phyloP scores from a whole-genome alignment of 35 echinoderm and acorn worm species.

The Lytechinus variegatus region DNA sequence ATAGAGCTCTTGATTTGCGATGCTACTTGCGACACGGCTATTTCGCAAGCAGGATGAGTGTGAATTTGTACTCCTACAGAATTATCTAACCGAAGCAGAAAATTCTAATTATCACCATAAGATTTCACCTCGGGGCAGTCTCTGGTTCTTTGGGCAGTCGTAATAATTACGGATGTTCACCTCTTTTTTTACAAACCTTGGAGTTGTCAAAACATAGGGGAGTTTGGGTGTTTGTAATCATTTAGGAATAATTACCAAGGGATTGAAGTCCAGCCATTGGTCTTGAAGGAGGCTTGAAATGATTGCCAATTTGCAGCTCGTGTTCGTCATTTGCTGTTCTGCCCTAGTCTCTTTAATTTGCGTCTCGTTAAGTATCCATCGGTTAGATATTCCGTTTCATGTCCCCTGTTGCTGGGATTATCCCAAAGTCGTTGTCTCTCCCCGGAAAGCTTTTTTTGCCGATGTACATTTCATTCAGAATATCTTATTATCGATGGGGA shows the following conservation, averaged over 20 bases:
- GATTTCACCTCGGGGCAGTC: neutral
- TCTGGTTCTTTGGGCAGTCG: neutral
- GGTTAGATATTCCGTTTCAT: neutral
- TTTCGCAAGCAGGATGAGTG: neutral
- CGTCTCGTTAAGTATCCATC: neutral
- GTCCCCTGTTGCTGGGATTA: neutral
- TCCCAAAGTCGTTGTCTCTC: neutral
- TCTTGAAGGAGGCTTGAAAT: neutral
- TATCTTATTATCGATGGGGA: neutral
- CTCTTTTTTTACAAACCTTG: neutral
- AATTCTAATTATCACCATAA: neutral
- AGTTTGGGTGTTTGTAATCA: neutral
- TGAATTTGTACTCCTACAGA: neutral
- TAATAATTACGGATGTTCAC: neutral
- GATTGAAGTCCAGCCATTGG: neutral
- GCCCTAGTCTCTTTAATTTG: neutral
- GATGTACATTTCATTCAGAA: neutral
- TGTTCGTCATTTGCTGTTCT: neutral
- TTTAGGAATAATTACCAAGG: neutral
- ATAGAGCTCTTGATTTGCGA: no score
- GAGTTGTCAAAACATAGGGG: neutral
- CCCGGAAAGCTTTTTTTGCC: neutral
- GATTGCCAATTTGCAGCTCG: neutral
- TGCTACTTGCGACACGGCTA: no score
- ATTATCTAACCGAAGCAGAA: neutral